Conservation (phyloP, 2,113 vertebrate genomes). For the Cavia porcellus region DNA sequence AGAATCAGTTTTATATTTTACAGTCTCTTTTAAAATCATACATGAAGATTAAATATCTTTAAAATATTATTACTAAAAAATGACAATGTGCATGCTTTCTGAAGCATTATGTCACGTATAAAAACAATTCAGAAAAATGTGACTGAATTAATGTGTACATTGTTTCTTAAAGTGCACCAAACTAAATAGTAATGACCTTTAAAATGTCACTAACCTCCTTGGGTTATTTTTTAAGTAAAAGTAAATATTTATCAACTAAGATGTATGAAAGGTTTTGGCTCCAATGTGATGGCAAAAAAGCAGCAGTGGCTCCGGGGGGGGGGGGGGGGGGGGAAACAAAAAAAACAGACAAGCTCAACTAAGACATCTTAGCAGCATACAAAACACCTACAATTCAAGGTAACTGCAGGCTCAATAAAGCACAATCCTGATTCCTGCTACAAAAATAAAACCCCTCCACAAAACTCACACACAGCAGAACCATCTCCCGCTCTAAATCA, state of each 20-base stretch:
- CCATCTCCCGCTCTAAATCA: conserved; percentile 70
- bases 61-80: conserved; percentile 62
- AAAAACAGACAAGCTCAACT: conserved; percentile 77
- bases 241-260: conserved; percentile 78
- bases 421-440: conserved; percentile 84
- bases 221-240: conserved; percentile 75
- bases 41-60: conserved; percentile 53
- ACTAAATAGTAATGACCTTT: conserved; percentile 81
- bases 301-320: conserved; percentile 86
- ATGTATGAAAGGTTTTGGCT: conserved; percentile 86
- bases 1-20: conserved; percentile 47
- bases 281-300: conserved; percentile 85
- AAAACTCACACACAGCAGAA: not conserved
- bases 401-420: conserved; percentile 85
- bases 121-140: conserved; percentile 75
- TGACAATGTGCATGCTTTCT: conserved; percentile 35
- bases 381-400: conserved; percentile 82
- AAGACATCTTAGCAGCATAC: conserved; percentile 89
- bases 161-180: conserved; percentile 90
- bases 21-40: conserved; percentile 62
- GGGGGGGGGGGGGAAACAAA: too few relatives aligned
- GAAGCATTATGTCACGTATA: conserved; percentile 55
- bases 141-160: conserved; percentile 56
- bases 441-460: conserved; percentile 68
- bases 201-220: conserved; percentile 77